A percentile compares a stretch with the other conserved stretches of the same genome.
These are phyloP conservation scores for Euplexia lucipara DNA, from an alignment of 2,888 invertebrate species.

Conservation along the genomic window DNA sequence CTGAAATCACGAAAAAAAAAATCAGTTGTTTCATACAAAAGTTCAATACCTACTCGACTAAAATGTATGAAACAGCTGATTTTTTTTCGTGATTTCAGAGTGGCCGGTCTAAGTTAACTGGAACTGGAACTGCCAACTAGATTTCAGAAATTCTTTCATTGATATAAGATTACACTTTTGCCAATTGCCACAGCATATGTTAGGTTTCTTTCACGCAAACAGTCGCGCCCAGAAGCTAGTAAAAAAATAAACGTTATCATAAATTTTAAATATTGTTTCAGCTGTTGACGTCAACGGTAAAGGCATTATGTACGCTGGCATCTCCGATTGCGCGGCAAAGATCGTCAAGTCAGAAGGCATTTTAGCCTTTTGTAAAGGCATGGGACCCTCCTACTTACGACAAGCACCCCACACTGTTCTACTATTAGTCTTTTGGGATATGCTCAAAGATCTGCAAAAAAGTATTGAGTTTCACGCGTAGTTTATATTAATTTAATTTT, in stretches of 20 bases:
- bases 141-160: too few relatives aligned
- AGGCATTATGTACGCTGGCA: slow-evolving; percentile 93
- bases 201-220: too few relatives aligned
- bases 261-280: slow-evolving; percentile 71
- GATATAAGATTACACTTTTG: too few relatives aligned
- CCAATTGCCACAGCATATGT: too few relatives aligned
- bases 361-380: slow-evolving; percentile 97
- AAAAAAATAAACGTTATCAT: not conserved
- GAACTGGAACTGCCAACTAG: too few relatives aligned
- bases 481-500: slow-evolving; percentile 17
- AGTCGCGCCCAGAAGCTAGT: too few relatives aligned
- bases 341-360: slow-evolving; percentile 94
- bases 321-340: slow-evolving; percentile 94
- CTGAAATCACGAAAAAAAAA: too few relatives aligned
- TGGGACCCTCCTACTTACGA: slow-evolving; percentile 97
- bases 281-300: slow-evolving; percentile 92
- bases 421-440: slow-evolving; percentile 97
- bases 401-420: slow-evolving; percentile 98
- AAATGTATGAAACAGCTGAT: too few relatives aligned
- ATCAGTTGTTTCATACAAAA: too few relatives aligned
- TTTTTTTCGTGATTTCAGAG: too few relatives aligned
- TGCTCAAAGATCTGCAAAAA: slow-evolving; percentile 90
- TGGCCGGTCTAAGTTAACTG: too few relatives aligned
- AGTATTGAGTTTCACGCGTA: slow-evolving; percentile 64
- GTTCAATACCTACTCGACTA: too few relatives aligned